A percentile compares a stretch with the other conserved stretches of the same genome.
phyloP scores from a whole-genome alignment of 2,113 vertebrate species.

The Myrmophylax atrothorax region DNA sequence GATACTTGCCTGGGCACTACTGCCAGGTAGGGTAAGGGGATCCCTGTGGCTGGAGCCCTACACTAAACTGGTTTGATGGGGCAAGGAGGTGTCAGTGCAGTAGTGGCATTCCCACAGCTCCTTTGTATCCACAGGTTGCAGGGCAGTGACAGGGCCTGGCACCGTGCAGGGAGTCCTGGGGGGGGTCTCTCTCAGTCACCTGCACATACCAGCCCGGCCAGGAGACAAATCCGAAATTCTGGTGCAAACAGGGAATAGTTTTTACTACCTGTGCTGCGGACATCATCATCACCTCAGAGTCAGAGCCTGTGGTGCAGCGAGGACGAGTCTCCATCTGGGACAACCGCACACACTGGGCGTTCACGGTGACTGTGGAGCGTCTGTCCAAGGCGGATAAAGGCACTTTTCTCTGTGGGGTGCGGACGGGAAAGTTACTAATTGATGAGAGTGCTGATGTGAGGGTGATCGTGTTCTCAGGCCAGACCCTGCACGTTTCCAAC shows the following conservation, averaged over 20 bases:
- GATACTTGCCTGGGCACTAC: background rate
- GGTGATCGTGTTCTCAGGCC: background rate
- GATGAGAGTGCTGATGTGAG: rapidly evolving
- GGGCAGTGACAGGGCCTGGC: rapidly evolving
- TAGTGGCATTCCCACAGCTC: rapidly evolving
- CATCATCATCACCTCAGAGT: background rate
- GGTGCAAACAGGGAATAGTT: rapidly evolving
- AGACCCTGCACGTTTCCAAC: background rate
- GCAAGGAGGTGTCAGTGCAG: rapidly evolving
- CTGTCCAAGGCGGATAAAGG: rapidly evolving
- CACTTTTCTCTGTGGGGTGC: background rate
- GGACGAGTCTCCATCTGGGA: background rate
- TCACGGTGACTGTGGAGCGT: background rate
- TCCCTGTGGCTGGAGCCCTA: background rate
- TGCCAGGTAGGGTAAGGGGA: background rate
- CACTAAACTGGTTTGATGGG: too few relatives aligned
- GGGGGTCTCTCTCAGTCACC: background rate
- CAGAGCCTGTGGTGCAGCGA: rapidly evolving
- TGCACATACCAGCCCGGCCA: rapidly evolving
- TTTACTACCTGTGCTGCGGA: rapidly evolving
- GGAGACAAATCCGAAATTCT: rapidly evolving
- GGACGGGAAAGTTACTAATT: rapidly evolving
- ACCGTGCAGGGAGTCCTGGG: rapidly evolving
- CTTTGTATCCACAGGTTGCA: background rate
- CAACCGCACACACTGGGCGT: background rate